Conservation (phyloP, 2,797 vertebrate species). For the Lepilemur ruficaudatus region DNA sequence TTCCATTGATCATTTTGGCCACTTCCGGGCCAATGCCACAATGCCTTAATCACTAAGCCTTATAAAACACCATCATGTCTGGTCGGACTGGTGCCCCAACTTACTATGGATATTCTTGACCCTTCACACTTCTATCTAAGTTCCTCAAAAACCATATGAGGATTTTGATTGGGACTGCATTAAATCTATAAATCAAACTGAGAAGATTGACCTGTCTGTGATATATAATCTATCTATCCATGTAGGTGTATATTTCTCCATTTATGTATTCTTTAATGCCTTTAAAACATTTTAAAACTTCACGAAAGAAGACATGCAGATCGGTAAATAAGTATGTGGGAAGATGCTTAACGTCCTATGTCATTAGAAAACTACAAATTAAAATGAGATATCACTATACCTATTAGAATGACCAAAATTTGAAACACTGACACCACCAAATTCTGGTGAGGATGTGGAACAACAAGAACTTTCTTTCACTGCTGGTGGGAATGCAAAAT, state of each 20-base stretch:
- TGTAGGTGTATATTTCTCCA: not conserved
- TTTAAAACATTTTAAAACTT: not conserved
- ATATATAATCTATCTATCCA: not conserved
- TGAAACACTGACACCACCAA: not conserved
- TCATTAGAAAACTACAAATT: not conserved
- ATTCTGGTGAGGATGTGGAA: not conserved
- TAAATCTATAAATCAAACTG: not conserved
- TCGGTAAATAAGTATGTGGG: not conserved
- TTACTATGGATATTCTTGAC: not conserved
- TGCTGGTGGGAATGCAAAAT: not conserved
- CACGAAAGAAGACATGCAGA: not conserved
- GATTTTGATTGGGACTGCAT: not conserved
- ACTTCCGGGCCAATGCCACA: not conserved
- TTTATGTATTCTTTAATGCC: not conserved
- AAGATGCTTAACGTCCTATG: not conserved
- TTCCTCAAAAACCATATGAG: not conserved
- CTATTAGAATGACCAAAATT: not conserved
- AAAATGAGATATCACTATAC: not conserved
- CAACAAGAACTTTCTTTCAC: not conserved
- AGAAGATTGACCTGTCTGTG: not conserved
- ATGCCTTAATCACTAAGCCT: not conserved
- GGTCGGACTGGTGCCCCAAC: not conserved
- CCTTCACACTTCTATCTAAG: not conserved
- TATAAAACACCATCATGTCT: not conserved
- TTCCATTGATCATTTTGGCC: not conserved